These are phyloP conservation scores for Cataglyphis altisquamis DNA, from an alignment of 2,888 invertebrate genomes.

Conservation along the genomic window DNA sequence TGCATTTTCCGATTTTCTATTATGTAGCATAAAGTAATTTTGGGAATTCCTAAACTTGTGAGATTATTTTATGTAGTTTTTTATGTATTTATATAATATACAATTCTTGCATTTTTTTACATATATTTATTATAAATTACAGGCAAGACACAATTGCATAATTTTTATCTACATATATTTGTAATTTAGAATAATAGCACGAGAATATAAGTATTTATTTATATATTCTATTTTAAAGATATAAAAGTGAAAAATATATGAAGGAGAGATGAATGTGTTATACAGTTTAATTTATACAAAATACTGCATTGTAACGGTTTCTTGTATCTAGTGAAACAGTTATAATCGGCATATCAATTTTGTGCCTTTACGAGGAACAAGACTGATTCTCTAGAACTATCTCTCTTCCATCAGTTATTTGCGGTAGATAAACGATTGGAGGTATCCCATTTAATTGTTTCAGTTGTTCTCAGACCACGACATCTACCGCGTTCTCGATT, in stretches of 20 bases:
- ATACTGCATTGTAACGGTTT: conserved; percentile 8
- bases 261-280: not conserved
- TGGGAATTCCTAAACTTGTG: not conserved
- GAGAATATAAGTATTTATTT: too few species aligned
- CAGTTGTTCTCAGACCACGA: conserved; percentile 46
- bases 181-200: not conserved
- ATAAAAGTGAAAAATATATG: not conserved
- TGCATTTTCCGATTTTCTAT: not conserved
- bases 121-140: conserved; percentile 12
- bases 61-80: not conserved
- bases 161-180: not conserved
- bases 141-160: not conserved
- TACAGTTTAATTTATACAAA: not conserved
- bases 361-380: conserved; percentile 41
- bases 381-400: conserved; percentile 32
- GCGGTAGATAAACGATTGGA: conserved; percentile 73
- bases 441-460: conserved; percentile 75
- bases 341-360: conserved; percentile 42
- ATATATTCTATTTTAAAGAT: not conserved
- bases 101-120: not conserved
- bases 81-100: conserved; percentile 1
- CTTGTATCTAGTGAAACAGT: conserved; percentile 23
- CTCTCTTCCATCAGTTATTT: conserved; percentile 57
- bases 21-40: not conserved
- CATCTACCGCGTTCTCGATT: conserved; percentile 39